Conservation (phyloP, 2,113 vertebrate species). For the human (Homo sapiens) region DNA sequence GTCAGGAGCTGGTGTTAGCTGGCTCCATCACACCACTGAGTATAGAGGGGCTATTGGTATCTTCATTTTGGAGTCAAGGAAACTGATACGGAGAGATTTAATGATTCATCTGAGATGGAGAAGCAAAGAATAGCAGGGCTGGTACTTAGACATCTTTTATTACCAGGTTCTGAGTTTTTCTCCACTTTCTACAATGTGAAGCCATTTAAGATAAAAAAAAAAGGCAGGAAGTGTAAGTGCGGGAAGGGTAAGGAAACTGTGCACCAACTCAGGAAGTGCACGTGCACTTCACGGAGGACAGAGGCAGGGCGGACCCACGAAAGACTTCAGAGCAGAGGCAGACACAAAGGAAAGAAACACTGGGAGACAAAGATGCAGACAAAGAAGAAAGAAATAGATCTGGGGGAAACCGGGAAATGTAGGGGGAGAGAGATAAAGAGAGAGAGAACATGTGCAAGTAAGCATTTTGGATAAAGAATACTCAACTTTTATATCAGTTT, state of each 20-base stretch:
- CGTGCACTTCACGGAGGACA: neutral
- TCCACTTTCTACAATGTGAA: neutral
- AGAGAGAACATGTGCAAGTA: neutral
- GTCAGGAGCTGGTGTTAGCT: neutral
- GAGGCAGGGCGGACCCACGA: no score
- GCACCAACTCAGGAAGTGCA: rapidly evolving
- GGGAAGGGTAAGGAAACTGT: neutral
- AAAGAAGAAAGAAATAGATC: neutral
- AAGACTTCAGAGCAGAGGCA: neutral
- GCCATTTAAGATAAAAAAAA: neutral
- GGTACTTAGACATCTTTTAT: neutral
- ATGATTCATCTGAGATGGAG: neutral
- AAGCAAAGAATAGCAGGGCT: neutral
- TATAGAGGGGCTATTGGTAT: neutral
- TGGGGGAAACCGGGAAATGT: neutral
- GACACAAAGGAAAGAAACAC: neutral
- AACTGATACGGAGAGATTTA: neutral
- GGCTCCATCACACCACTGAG: no score
- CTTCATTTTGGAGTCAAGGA: neutral
- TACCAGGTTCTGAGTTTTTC: neutral
- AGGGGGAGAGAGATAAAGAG: rapidly evolving
- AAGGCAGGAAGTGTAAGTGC: neutral
- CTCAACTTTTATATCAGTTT: neutral
- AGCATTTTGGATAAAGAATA: neutral
- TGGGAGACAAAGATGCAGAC: neutral